A percentile compares a stretch with the other conserved stretches of the same genome.
phyloP scores from a whole-genome alignment of 1,140 invertebrate genomes.

The Drosophila persimilis region DNA sequence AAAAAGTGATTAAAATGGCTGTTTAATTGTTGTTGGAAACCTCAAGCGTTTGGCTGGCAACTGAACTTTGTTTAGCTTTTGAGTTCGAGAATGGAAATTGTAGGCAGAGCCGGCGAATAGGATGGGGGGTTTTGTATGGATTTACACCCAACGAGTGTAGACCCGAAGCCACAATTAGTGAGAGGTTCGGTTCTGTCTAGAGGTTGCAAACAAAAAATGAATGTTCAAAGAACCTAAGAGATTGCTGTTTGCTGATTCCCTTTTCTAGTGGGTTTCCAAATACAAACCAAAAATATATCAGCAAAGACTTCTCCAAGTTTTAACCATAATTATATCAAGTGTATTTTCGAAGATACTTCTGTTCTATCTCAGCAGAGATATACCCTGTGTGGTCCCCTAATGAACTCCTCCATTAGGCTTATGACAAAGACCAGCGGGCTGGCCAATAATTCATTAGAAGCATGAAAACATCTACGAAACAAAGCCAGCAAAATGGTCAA shows the following conservation, averaged over 20 bases:
- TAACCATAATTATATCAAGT: too few relatives aligned
- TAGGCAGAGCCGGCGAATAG: too few relatives aligned
- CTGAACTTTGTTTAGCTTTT: conserved; percentile 21
- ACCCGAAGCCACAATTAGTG: neutral
- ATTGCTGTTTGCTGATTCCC: too few relatives aligned
- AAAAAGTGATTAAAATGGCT: conserved; percentile 58
- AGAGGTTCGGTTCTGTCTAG: too few relatives aligned
- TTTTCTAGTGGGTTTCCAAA: too few relatives aligned
- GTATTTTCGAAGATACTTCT: too few relatives aligned
- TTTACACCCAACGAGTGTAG: too few relatives aligned
- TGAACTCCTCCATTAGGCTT: conserved; percentile 60
- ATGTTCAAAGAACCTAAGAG: too few relatives aligned
- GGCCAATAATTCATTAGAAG: conserved; percentile 63
- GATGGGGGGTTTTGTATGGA: too few relatives aligned
- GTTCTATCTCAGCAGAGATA: neutral
- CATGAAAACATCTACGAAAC: conserved; percentile 22
- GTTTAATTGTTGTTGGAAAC: conserved; percentile 48
- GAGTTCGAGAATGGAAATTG: conserved; percentile 30
- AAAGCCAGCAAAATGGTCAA: conserved; percentile 10
- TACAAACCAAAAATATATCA: too few relatives aligned
- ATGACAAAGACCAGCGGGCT: conserved; percentile 21
- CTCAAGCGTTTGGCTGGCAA: conserved; percentile 1
- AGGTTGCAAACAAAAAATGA: too few relatives aligned
- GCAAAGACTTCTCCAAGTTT: too few relatives aligned
- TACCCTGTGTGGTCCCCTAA: conserved; percentile 32